These are phyloP conservation scores for Pelmatolapia mariae DNA, from an alignment of 2,113 vertebrate genomes.

Conservation along the genomic window DNA sequence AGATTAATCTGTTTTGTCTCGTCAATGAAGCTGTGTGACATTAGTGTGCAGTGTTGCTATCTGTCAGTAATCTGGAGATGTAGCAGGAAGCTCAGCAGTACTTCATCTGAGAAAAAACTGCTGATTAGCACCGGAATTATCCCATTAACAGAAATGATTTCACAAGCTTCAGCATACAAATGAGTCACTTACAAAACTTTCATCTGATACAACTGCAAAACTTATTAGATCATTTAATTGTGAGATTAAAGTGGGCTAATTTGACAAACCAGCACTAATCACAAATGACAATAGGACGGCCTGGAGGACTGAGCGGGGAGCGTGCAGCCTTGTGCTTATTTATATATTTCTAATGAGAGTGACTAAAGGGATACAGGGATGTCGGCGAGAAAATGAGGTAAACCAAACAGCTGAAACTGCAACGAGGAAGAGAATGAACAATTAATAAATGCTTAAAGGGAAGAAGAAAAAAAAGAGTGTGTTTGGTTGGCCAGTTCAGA, in stretches of 20 bases:
- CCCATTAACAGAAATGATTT: constrained; percentile 47
- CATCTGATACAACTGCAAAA: constrained; percentile 48
- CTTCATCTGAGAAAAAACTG: constrained; percentile 31
- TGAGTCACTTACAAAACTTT: constrained; percentile 56
- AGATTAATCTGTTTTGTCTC: not conserved
- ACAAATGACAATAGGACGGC: constrained; percentile 52
- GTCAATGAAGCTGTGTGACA: not conserved
- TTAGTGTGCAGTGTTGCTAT: not conserved
- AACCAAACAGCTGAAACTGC: not conserved
- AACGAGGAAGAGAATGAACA: not conserved
- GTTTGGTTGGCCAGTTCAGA: not conserved
- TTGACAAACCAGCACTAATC: constrained; percentile 60
- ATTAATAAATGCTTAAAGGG: not conserved
- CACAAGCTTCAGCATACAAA: constrained; percentile 48
- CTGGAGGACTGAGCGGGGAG: not conserved
- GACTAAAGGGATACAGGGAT: not conserved
- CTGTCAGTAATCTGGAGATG: constrained; percentile 34
- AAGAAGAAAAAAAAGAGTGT: not conserved
- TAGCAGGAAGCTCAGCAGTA: constrained; percentile 22
- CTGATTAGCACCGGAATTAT: constrained; percentile 54
- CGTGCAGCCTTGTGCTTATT: not conserved
- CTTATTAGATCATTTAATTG: constrained; percentile 57
- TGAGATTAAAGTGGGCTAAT: constrained; percentile 52
- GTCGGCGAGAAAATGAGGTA: not conserved
- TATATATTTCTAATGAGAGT: not conserved